Base-by-base conservation (phyloP, 1,140 invertebrate genomes). In the Helicoverpa armigera region DNA sequence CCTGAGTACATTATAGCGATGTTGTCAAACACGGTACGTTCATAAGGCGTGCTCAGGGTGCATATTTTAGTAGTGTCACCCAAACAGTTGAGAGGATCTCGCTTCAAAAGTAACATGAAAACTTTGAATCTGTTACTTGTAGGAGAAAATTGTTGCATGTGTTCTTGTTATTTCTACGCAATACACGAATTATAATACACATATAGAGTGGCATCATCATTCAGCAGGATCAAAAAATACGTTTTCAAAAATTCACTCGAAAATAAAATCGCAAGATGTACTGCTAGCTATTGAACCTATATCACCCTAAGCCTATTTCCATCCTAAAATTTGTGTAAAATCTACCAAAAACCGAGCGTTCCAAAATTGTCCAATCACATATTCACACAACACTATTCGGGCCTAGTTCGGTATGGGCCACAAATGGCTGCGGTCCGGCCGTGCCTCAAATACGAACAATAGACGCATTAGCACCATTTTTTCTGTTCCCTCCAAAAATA, bases 381-480 rank as follows among this genome's bases (percentile, higher is more conserved):
- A 51, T 75, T 75, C 58, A 50, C 58, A 48, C 73, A 75, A 50
- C 73, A 63, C 73, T 75, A 75, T 29, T 10, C 29, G 43, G 18
- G 63, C 18, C 23, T 11, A 12, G 60, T 54, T 77, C 70, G 35
- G 69, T 56, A 16, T 60, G 76, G 63, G 29, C 50, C 75, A 67
- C 61, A 53, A 43, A 67, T 77, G 75, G 75, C 61, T n/a, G 50
- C 75, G 48, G 50, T 67, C 58, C 75, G 61, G 4, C 14, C 48
- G 58, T 56, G 53, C 65, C 51, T 29, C 61, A 82, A 79, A 82
- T 79, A 67, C 76, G 81, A 76, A 82, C 81, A 82, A 82, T 82
- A 75, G 81, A 82, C 79, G 81, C 81, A 82, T 82, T 82, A 82
- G 72, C 61, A 65, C 48, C 16, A 75, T 79, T 82, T 82, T 82